Base-by-base conservation (phyloP, 2,888 invertebrate genomes). In the Imbricaverruca yamaguchii region DNA sequence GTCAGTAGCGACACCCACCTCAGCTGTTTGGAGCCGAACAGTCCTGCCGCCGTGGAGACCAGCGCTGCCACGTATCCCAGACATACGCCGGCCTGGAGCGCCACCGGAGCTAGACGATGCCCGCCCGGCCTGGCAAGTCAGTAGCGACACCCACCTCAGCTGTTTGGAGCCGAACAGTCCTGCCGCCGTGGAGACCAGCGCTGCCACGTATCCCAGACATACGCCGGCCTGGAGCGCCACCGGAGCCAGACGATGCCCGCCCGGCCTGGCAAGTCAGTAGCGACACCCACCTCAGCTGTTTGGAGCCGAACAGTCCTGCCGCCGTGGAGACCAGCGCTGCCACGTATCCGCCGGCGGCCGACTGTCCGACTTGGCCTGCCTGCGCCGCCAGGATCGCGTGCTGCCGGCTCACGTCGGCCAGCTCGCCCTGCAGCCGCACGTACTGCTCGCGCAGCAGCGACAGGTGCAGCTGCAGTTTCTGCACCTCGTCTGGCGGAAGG, bases 391-490 rank as follows among this genome's bases (percentile, higher is more conserved):
- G 91, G 83, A 93, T 90, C 83, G 93, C 93, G 86, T 95, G 95
- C 87, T 95, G 94, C 84, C 92, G 91, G 86, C 96, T 94, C 57
- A 96, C 87, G 85, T 95, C 95, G 12, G 91, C 91, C 86, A 94
- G 92, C 83, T 92, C 91, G 80, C 91, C 91, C 87, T 96, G 95
- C 59, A 97, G 89, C 88, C 95, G 95, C 12, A 94, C 93, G 88
- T 97, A 97, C 88, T 97, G 95, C 85, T 95, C 94, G 85, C 95
- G 92, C 83, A 97, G 89, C 82, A 97, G 90, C 82, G 92, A 88
- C 84, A 97, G 89, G 87, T 97, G 96, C 87, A 94, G 94, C 87
- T 95, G 94, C 80, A 90, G 86, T 85, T 90, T 90, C 11, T 86
- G 85, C 79, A 88, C 88, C 85, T 90, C 90, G 82, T 81, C 80